These are phyloP conservation scores for Triplophysa tibetana DNA, from an alignment of 2,113 vertebrate genomes.

Conservation along the genomic window DNA sequence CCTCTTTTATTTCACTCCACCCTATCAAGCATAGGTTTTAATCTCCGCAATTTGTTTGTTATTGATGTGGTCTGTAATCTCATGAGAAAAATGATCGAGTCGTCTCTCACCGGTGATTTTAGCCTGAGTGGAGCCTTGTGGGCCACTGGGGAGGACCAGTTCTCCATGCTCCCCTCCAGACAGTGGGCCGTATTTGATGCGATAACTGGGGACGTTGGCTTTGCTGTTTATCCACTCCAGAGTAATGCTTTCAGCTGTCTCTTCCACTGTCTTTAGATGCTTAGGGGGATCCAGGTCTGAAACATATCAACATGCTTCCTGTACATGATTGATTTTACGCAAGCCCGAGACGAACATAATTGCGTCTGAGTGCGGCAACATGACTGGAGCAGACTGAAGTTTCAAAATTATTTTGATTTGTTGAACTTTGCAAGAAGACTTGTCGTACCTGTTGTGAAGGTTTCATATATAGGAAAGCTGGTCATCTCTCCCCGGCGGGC, in stretches of 20 bases:
- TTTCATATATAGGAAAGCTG: slow-evolving; percentile 81
- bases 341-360: background rate
- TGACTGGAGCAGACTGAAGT: background rate
- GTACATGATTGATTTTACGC: background rate
- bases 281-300: slow-evolving; percentile 90
- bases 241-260: slow-evolving; percentile 90
- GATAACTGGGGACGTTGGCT: slow-evolving; percentile 80
- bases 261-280: slow-evolving; percentile 81
- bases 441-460: slow-evolving; percentile 86
- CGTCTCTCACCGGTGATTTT: slow-evolving; percentile 78
- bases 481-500: slow-evolving; percentile 79
- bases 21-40: background rate
- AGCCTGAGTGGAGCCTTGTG: slow-evolving; percentile 80
- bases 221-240: slow-evolving; percentile 92
- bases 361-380: slow-evolving; percentile 5
- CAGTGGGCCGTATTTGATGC: slow-evolving; percentile 93
- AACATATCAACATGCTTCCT: slow-evolving; percentile 31
- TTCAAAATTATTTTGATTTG: background rate
- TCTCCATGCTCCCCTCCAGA: slow-evolving; percentile 91
- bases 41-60: background rate
- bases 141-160: slow-evolving; percentile 79
- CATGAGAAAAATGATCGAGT: slow-evolving; percentile 1
- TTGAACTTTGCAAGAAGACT: background rate
- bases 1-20: background rate
- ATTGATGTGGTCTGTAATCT: slow-evolving; percentile 12